Conservation (phyloP, 2,888 invertebrate genomes). For the Clostera curtula region DNA sequence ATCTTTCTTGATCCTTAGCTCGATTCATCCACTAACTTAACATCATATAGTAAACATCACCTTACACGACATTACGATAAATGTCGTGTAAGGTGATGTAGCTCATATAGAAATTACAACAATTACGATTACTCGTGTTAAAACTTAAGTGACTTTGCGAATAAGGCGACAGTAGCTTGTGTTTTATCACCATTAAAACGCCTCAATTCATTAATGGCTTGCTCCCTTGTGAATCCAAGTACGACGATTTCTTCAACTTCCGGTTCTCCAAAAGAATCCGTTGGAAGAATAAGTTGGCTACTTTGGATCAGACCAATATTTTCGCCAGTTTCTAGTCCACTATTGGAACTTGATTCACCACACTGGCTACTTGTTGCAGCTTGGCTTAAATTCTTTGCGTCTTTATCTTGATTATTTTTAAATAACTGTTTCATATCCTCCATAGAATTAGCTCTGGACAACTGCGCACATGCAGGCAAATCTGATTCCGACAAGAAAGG, state of each 20-base stretch:
- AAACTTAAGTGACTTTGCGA: constrained; percentile 90
- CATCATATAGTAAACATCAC: too few species aligned
- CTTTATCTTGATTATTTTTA: constrained; percentile 81
- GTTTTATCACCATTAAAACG: constrained; percentile 89
- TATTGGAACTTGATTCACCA: too few species aligned
- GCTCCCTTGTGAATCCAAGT: constrained; percentile 87
- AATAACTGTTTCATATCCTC: constrained; percentile 64
- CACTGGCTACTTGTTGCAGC: too few species aligned
- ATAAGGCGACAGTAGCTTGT: constrained; percentile 88
- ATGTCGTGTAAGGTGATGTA: too few species aligned
- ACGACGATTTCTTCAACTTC: constrained; percentile 85
- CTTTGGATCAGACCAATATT: constrained; percentile 31
- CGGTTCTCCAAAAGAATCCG: constrained; percentile 82
- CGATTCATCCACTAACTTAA: too few species aligned
- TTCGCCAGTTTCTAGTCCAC: too few species aligned
- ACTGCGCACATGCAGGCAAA: constrained; percentile 83
- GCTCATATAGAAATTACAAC: too few species aligned
- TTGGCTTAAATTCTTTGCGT: too few species aligned
- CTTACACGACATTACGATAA: too few species aligned
- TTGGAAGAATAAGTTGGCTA: constrained; percentile 59
- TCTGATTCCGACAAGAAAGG: constrained; percentile 85
- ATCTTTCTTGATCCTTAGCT: too few species aligned
- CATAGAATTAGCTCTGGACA: constrained; percentile 79
- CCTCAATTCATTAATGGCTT: constrained; percentile 85
- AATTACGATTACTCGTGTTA: too few species aligned